phyloP scores from a whole-genome alignment of 2,797 vertebrate genomes.

The Phoeniculus purpureus region DNA sequence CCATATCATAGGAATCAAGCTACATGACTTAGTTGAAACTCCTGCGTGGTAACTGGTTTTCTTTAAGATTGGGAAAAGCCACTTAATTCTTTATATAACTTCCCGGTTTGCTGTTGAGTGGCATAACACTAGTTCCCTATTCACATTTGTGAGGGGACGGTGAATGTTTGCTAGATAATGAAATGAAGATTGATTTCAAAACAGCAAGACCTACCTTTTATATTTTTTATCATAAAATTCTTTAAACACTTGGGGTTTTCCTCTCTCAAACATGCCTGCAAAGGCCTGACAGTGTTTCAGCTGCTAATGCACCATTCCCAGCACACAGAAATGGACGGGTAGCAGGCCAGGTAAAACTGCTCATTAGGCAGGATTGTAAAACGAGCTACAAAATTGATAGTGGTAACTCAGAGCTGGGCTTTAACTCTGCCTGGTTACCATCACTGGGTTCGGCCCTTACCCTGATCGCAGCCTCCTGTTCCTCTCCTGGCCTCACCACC shows the following conservation, averaged over 20 bases:
- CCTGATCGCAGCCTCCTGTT: fast-evolving
- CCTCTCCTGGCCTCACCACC: background rate
- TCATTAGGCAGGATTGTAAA: background rate
- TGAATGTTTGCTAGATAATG: background rate
- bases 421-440: fast-evolving
- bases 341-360: background rate
- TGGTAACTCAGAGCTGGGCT: background rate
- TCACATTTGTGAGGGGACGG: background rate
- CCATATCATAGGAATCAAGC: background rate
- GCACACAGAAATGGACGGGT: background rate
- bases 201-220: background rate
- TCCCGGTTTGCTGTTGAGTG: background rate
- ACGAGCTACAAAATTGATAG: background rate
- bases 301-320: background rate
- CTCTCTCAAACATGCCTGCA: background rate
- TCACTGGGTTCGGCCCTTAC: too few species aligned
- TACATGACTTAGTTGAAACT: background rate
- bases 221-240: background rate
- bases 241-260: background rate
- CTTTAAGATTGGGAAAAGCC: background rate
- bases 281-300: background rate
- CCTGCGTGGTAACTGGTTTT: background rate
- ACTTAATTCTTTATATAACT: background rate
- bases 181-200: background rate
- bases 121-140: background rate